Evolutionary conservation across 2,797 vertebrate species (phyloP).

Genomic region (Okamejei kenojei): DNA sequence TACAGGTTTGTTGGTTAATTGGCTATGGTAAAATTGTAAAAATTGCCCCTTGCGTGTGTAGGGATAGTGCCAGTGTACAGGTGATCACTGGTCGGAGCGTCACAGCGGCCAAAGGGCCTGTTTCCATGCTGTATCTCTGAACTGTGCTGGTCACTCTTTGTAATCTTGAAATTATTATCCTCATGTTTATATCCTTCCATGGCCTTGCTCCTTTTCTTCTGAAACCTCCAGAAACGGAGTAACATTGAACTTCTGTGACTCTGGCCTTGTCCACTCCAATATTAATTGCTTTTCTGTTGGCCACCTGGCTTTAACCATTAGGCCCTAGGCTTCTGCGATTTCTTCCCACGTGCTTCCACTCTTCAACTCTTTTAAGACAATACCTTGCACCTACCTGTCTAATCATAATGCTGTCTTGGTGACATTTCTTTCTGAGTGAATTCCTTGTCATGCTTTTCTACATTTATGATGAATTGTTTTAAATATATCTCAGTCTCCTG

Average conservation of each 20-base stretch:
- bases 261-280: neutral
- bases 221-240: neutral
- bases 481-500: neutral
- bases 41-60: too few relatives aligned
- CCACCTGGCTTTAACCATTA: neutral
- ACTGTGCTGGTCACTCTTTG: neutral
- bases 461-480: neutral
- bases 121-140: too few relatives aligned
- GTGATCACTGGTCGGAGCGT: too few relatives aligned
- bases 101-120: too few relatives aligned
- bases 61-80: too few relatives aligned
- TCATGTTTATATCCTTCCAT: neutral
- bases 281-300: neutral
- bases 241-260: neutral
- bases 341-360: neutral
- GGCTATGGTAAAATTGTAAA: too few relatives aligned
- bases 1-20: too few relatives aligned
- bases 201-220: neutral
- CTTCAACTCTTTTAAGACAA: neutral
- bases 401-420: neutral
- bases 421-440: neutral
- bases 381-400: neutral
- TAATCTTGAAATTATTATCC: neutral
- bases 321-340: neutral
- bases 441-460: neutral